Evolutionary conservation across 2,797 vertebrate species (phyloP), one percentile per base, ranked within the genome.

Genomic region (Podargus strigoides): DNA sequence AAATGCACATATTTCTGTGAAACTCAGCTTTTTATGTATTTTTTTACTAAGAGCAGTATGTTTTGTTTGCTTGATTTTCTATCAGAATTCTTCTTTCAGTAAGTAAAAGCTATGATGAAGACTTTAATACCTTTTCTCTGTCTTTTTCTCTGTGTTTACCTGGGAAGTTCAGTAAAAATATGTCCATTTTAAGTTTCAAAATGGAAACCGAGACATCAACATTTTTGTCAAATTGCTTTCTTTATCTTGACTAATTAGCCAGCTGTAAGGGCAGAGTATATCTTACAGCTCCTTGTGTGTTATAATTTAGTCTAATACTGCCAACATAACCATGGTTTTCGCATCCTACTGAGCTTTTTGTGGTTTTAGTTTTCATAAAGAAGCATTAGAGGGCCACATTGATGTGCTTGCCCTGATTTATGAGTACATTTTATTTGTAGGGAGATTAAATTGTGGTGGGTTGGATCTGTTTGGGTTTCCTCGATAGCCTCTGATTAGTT

Each of bases 381-480:
- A 87, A 58, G 59, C 74, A 55, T 94, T 89, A 91, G 49, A 74
- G 53, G 74, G 56, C 32, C 30, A 64, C 74, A 58, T 90, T 93
- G 91, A 64, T 34, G 28, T 56, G 30, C 67, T 90, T 39, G 19
- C n/a, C 47, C 49, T 93, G 93, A 95, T 96, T 94, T 94, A 94
- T 68, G 89, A 90, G 67, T 30, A 27, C 44, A 37, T 87, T 91
- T 94, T 90, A 95, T 87, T 90, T 91, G 70, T 67, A 64, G 46
- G 39, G 74, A 97, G 77, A 95, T 96, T 87, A 93, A 94, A 90
- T 66, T 72, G 74, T 82, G 77, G 77, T 58, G 42, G 85, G 80
- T 41, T 89, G 85, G 63, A 27, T 89, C 59, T 91, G 74, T 85
- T 93, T 96, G 77, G 87, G 68, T 89, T 94, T 95, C 89, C 83